Percentiles rank a stretch among this genome's conserved stretches.
Evolutionary conservation across 2,797 vertebrate species (phyloP).

Genomic region (Eulemur rubriventer): DNA sequence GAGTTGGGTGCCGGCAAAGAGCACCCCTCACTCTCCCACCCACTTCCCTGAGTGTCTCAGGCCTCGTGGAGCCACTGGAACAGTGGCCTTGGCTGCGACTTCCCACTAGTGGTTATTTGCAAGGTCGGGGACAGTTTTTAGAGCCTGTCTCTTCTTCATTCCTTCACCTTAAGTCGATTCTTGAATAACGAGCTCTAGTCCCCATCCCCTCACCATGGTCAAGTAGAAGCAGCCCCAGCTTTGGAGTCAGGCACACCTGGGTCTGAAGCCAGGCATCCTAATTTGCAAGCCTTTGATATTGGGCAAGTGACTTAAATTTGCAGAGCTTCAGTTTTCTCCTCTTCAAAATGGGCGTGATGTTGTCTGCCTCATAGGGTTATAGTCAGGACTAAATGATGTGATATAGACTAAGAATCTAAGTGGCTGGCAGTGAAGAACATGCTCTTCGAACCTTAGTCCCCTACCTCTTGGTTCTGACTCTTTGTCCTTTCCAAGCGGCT

Average conservation of each 20-base stretch:
- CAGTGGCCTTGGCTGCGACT: neutral
- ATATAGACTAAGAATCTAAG: neutral
- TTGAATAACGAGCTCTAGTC: neutral
- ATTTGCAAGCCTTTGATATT: neutral
- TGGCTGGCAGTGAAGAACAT: neutral
- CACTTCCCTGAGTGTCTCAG: neutral
- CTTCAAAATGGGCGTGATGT: neutral
- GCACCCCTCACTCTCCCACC: neutral
- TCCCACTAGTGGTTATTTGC: accelerated
- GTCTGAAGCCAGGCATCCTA: neutral
- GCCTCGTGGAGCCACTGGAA: neutral
- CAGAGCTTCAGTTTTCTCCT: neutral
- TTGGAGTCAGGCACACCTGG: neutral
- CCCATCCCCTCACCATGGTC: neutral
- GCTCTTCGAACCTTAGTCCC: neutral
- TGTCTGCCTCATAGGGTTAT: neutral
- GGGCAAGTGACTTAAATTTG: neutral
- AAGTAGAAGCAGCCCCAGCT: neutral
- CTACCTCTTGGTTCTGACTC: neutral
- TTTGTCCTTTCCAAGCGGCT: neutral
- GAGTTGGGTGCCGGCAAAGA: neutral
- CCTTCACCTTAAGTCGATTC: neutral
- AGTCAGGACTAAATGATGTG: neutral
- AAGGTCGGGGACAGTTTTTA: neutral
- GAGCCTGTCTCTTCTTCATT: neutral